phyloP scores from a whole-genome alignment of 2,888 invertebrate genomes.

The Dryadula phaetusa region DNA sequence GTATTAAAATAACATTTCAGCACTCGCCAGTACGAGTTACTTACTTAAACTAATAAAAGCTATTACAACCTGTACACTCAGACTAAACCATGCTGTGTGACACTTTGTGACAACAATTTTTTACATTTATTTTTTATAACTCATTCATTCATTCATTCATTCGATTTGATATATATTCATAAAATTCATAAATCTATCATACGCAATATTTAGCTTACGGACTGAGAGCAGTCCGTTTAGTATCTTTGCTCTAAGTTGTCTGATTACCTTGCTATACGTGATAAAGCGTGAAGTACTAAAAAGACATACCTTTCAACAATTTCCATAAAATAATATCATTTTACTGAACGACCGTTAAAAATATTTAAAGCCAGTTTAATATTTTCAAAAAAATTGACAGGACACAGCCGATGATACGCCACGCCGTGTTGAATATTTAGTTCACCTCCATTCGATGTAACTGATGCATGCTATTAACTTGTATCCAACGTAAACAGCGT shows the following conservation, averaged over 20 bases:
- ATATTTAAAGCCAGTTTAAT: no score
- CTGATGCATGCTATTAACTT: conserved; percentile 28
- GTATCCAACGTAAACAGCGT: conserved; percentile 19
- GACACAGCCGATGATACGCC: background rate
- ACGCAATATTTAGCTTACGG: no score
- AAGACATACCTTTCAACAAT: no score
- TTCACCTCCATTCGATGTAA: conserved; percentile 12
- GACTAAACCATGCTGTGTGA: conserved; percentile 23
- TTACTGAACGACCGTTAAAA: no score
- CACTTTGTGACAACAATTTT: background rate
- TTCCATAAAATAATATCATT: no score
- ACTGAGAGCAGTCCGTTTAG: no score
- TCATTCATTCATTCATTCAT: conserved; percentile 1
- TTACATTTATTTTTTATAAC: conserved; percentile 13
- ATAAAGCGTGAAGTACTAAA: no score
- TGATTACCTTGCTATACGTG: no score
- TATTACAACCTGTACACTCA: conserved; percentile 36
- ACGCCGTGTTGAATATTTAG: conserved; percentile 12
- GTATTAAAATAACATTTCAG: conserved; percentile 1
- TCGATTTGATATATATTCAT: background rate
- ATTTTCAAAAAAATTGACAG: background rate
- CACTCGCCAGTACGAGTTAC: conserved; percentile 29
- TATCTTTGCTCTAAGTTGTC: no score
- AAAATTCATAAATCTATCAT: no score
- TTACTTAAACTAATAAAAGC: conserved; percentile 35